phyloP scores from a whole-genome alignment of 2,888 invertebrate genomes.

The Chaetogeoica ovagalla region DNA sequence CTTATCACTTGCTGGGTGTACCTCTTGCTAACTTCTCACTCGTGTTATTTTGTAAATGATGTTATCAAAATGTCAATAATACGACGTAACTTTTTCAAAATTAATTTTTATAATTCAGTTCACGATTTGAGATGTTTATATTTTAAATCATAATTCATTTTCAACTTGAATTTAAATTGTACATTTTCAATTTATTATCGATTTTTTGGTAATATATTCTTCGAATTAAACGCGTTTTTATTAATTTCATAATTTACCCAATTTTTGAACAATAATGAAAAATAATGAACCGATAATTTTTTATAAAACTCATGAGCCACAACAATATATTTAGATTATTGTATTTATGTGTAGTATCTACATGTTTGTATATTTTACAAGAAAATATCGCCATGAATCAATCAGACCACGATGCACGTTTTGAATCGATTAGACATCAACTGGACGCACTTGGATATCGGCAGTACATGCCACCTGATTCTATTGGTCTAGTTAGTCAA shows the following conservation, averaged over 20 bases:
- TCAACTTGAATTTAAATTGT: no score
- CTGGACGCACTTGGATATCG: slow-evolving; percentile 82
- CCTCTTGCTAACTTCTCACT: no score
- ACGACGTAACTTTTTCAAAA: neutral
- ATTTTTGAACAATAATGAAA: neutral
- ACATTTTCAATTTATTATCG: neutral
- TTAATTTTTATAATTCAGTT: no score
- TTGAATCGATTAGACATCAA: slow-evolving; percentile 68
- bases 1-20: no score
- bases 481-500: slow-evolving; percentile 78
- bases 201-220: neutral
- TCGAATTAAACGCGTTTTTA: neutral
- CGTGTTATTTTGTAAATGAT: neutral
- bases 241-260: neutral
- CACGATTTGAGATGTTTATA: no score
- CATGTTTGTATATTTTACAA: neutral
- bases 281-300: neutral
- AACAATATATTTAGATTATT: neutral
- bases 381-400: slow-evolving; percentile 3
- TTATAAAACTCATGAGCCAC: neutral
- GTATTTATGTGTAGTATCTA: neutral
- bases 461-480: slow-evolving; percentile 74
- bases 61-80: neutral
- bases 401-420: slow-evolving; percentile 56
- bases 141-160: no score